Percentiles rank a stretch among this genome's conserved stretches.
These are phyloP conservation scores for Mesorhabditis sp. DNA, from an alignment of 2,888 invertebrate genomes.

Conservation along the genomic window DNA sequence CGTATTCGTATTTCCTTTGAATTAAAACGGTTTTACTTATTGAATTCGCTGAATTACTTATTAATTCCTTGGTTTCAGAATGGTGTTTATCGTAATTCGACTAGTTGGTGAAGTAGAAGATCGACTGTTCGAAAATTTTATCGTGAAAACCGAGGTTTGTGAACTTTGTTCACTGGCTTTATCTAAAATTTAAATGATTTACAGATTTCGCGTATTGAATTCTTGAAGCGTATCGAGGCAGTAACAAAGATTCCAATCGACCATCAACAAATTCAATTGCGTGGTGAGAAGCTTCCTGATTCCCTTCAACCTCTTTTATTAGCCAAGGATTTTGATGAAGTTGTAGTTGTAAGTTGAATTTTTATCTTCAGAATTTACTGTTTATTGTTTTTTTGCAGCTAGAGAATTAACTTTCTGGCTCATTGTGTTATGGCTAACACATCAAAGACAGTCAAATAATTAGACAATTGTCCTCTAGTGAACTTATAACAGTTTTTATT, in stretches of 20 bases:
- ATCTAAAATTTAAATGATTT: constrained; percentile 9
- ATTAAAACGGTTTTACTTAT: constrained; percentile 4
- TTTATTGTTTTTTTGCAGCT: constrained; percentile 8
- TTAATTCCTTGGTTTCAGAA: constrained; percentile 11
- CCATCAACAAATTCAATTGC: constrained; percentile 11
- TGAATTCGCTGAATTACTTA: constrained; percentile 6
- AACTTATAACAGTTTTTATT: no score
- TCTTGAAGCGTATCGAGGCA: constrained; percentile 9
- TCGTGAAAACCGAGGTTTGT: constrained; percentile 9
- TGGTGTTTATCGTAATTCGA: constrained; percentile 13
- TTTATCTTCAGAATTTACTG: constrained; percentile 15
- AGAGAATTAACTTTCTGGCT: constrained; percentile 4
- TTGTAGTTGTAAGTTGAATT: constrained; percentile 16
- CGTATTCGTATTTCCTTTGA: not conserved
- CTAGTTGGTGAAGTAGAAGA: constrained; percentile 14
- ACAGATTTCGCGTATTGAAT: constrained; percentile 12
- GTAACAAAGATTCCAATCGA: constrained; percentile 11
- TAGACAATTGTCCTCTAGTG: no score
- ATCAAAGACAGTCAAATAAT: not conserved
- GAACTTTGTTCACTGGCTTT: not conserved
- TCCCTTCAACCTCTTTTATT: constrained; percentile 3
- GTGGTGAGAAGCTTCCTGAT: constrained; percentile 9
- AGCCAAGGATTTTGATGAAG: constrained; percentile 11
- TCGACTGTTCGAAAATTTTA: constrained; percentile 10
- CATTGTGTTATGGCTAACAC: not conserved